phyloP scores from a whole-genome alignment of 2,888 invertebrate species.

The Hedya salicella region DNA sequence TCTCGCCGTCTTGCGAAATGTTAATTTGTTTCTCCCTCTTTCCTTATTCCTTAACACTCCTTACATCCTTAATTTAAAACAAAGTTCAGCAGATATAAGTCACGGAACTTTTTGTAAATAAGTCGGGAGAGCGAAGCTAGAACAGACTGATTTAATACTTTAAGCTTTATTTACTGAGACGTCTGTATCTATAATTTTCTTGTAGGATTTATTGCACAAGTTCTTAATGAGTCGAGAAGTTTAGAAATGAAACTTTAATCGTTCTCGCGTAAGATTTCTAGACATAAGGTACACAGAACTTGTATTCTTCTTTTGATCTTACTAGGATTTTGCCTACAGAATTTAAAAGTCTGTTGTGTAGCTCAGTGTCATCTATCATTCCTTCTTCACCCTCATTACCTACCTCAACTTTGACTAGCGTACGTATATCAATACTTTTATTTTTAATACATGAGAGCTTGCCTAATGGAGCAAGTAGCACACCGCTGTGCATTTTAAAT shows the following conservation, averaged over 20 bases:
- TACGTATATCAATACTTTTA: conserved; percentile 59
- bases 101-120: conserved; percentile 76
- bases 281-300: conserved; percentile 12
- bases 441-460: conserved; percentile 66
- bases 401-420: conserved; percentile 54
- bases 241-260: conserved; percentile 48
- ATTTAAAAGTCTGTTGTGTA: conserved; percentile 23
- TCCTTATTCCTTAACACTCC: conserved; percentile 49
- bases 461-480: conserved; percentile 72
- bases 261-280: conserved; percentile 26
- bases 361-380: conserved; percentile 38
- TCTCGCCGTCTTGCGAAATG: conserved; percentile 43
- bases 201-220: conserved; percentile 74
- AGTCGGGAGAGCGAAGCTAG: conserved; percentile 57
- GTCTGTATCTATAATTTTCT: conserved; percentile 72
- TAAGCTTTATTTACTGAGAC: conserved; percentile 80
- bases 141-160: conserved; percentile 79
- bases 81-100: conserved; percentile 74
- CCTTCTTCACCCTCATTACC: conserved; percentile 57
- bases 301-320: background rate
- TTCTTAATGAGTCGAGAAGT: conserved; percentile 69
- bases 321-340: conserved; percentile 13
- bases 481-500: conserved; percentile 45
- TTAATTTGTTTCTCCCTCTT: conserved; percentile 54
- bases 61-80: conserved; percentile 54